Base-by-base conservation (phyloP, 2,113 vertebrate genomes). In the Mola mola region DNA sequence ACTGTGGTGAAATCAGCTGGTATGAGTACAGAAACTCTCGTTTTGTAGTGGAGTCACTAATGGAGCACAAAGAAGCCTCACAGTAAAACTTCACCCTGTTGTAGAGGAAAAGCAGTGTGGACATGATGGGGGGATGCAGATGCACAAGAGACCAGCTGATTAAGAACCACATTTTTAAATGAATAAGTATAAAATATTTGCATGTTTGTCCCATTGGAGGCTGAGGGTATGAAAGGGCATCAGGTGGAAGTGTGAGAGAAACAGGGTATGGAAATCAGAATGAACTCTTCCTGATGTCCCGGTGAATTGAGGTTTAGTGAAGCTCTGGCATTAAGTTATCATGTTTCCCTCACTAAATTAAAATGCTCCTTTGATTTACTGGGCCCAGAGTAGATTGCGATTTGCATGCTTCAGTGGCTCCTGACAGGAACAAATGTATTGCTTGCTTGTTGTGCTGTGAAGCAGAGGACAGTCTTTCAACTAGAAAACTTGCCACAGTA, bases 241-340 rank as follows among this genome's bases (percentile, higher is more conserved):
- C 15, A 42, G 3, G 34, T 7, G 40, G 24, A 19, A 3, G 17
- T 31, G 20, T 38, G 36, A 26, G 24, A 47, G 25, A 55, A 66
- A 50, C 22, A 33, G 33, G 28, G n/a, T n/a, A n/a, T n/a, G 36
- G 21, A 65, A 75, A 50, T 34, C 13, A 42, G 37, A 58, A 50
- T 34, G 10, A 57, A 25, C 50, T 47, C 52, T 46, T 68, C 50
- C 13, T 60, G 2, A 53, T n/a, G 41, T 40, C 49, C 26, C 37
- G 21, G 41, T 67, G 31, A 75, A 60, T 43, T 25, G 38, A 56
- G 19, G 36, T 67, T 75, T 50, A 48, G 26, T 53, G 44, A 78
- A 71, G 43, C 43, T 58, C 61, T 17, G 40, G 50, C 47, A 78
- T 86, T 77, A 79, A 82, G 75, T 64, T 72, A 80, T 85, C 78